Percentiles rank a stretch among this genome's conserved stretches.
phyloP scores from a whole-genome alignment of 1,140 invertebrate species.

The Phymastichus coffea region DNA sequence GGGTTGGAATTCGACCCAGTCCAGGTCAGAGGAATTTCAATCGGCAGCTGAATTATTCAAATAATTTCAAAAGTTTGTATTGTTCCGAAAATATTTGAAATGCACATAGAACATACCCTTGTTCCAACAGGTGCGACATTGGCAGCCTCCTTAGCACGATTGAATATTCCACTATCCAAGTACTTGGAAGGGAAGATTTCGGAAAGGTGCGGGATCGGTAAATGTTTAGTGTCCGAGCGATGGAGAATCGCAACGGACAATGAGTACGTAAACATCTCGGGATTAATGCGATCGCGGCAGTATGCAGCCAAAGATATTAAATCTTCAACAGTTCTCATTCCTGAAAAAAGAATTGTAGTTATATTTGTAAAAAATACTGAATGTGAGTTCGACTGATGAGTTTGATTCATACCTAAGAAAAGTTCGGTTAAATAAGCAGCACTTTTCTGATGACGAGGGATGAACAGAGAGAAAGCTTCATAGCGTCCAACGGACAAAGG shows the following conservation, averaged over 20 bases:
- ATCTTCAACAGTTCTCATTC: constrained; percentile 69
- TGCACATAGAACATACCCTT: constrained; percentile 60
- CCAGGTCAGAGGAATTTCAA: constrained; percentile 67
- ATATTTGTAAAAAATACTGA: background rate
- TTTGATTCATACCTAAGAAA: constrained; percentile 60
- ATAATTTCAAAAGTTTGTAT: background rate
- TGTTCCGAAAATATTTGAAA: constrained; percentile 60
- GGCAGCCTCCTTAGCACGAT: constrained; percentile 66
- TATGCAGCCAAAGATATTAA: constrained; percentile 69
- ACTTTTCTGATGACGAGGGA: constrained; percentile 68
- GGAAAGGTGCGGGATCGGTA: constrained; percentile 68
- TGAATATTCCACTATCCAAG: constrained; percentile 71
- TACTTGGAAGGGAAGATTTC: constrained; percentile 78
- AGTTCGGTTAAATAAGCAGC: constrained; percentile 71
- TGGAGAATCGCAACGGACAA: constrained; percentile 73
- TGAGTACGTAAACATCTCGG: constrained; percentile 76
- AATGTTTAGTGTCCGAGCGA: constrained; percentile 70
- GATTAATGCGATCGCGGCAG: constrained; percentile 72
- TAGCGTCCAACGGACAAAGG: constrained; percentile 61
- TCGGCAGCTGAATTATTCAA: constrained; percentile 29
- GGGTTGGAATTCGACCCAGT: constrained; percentile 70
- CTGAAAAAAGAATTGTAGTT: constrained; percentile 50
- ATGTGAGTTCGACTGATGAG: background rate
- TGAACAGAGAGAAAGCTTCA: constrained; percentile 73
- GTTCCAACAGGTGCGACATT: constrained; percentile 63